Evolutionary conservation across 2,888 invertebrate species (phyloP), one percentile per base, ranked within the genome.

Genomic region (Dicyrtomina minuta): DNA sequence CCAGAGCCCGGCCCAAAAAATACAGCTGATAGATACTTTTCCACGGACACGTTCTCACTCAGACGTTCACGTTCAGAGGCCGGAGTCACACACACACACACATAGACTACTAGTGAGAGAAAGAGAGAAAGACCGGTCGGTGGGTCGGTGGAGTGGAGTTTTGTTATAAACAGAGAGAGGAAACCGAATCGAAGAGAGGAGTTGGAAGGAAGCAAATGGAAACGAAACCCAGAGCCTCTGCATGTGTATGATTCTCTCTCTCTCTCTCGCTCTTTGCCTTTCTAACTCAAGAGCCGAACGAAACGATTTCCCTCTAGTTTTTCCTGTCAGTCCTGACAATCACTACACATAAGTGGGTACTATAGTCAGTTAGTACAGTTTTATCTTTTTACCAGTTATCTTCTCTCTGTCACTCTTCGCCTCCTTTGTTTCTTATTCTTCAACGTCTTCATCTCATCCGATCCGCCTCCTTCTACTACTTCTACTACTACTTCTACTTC

Each of bases 231-330:
- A 15, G 20, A 6, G 20, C 15, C 3, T 15, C 5, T 17, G n/a
- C 46, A 46, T 24, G 51, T 17, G 17, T 17, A 20, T 13, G 51
- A 51, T 24, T 51, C 2, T 51, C 20, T 46, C 5, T 17, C 5
- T 17, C 51, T 51, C 20, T 51, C 17, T 51, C 13, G 20, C 33
- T 33, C 4, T 46, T 3, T 17, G 46, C 22, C 51, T 51, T 24
- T 51, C 17, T 51, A 51, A 24, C 33, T 33, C 4, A 33, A 51
- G n/a, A 17, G 51, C 17, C 20, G 51, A 24, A 17, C 17, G 22
- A 46, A 51, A 51, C 51, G 51, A 51, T 51, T 22, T 22, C 20
- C 51, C 51, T 51, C 51, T 51, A 17, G 10, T 46, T 46, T 46
- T 17, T 46, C 20, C 46, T 20, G 46, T 46, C 51, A 51, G 51